phyloP scores from a whole-genome alignment of 2,113 vertebrate species.

The Hyaena hyaena region DNA sequence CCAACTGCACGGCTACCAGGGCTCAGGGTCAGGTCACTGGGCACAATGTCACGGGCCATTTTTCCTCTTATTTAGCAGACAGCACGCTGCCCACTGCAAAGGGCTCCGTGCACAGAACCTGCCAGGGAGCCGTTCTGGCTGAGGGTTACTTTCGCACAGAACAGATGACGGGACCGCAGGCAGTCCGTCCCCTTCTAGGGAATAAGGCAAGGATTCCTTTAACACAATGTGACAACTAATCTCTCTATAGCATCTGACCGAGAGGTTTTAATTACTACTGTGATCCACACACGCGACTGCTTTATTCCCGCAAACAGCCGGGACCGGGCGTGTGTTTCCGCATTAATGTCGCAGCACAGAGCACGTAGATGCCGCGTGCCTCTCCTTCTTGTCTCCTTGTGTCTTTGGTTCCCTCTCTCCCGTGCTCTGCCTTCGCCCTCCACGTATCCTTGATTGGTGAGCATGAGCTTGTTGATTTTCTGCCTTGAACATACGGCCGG shows the following conservation, averaged over 20 bases:
- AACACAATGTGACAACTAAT: conserved; percentile 92
- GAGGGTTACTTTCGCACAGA: conserved; percentile 82
- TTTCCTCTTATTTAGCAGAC: conserved; percentile 63
- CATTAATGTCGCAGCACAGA: background rate
- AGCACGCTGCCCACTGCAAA: conserved; percentile 65
- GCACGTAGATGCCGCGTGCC: background rate
- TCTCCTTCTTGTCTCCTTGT: background rate
- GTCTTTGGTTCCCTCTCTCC: background rate
- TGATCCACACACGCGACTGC: conserved; percentile 49
- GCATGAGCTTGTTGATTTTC: background rate
- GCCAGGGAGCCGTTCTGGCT: conserved; percentile 84
- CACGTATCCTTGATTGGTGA: background rate
- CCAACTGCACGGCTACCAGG: rapidly evolving
- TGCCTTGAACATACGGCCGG: background rate
- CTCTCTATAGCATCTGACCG: conserved; percentile 88
- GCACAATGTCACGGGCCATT: background rate
- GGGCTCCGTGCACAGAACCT: conserved; percentile 81
- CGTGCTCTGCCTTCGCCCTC: background rate
- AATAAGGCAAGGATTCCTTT: conserved; percentile 87
- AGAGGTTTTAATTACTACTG: conserved; percentile 90
- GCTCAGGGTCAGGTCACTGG: background rate
- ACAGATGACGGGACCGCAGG: conserved; percentile 89
- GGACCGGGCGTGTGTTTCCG: background rate
- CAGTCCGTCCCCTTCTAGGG: conserved; percentile 86
- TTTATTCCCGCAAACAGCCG: background rate